Conservation (phyloP, 2,113 vertebrate genomes). For the Aix galericulata region DNA sequence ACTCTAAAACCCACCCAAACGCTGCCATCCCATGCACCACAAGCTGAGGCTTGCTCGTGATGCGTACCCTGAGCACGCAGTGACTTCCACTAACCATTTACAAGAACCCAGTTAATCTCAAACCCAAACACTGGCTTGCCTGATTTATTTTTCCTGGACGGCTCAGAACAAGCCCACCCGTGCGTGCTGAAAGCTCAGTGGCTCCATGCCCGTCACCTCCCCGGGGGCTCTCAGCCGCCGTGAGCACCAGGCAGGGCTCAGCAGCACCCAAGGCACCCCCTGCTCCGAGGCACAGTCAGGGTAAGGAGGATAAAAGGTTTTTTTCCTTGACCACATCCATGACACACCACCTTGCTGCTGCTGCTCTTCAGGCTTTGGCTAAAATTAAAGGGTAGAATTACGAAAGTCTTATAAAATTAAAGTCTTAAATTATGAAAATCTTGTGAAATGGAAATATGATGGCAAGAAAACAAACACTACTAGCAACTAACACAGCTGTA, state of each 20-base stretch:
- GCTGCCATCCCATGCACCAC: neutral
- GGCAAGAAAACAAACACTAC: neutral
- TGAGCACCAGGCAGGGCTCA: neutral
- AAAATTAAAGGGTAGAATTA: neutral
- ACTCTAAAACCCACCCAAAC: neutral
- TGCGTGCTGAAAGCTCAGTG: neutral
- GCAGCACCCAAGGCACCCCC: rapidly evolving
- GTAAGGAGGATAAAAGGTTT: neutral
- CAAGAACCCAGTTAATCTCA: neutral
- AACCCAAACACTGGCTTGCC: neutral
- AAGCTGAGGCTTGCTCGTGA: neutral
- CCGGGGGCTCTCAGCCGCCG: rapidly evolving
- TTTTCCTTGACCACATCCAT: neutral
- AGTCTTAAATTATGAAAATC: too few relatives aligned
- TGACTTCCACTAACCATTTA: neutral
- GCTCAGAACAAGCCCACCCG: neutral
- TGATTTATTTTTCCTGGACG: neutral
- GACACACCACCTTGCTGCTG: neutral
- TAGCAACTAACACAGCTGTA: neutral
- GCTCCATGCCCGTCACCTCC: neutral
- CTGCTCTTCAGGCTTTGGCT: neutral
- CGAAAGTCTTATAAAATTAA: neutral
- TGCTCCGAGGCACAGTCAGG: rapidly evolving
- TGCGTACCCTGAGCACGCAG: neutral
- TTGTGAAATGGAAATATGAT: neutral